Evolutionary conservation across 2,113 vertebrate species (phyloP).

Genomic region (Chionis minor): DNA sequence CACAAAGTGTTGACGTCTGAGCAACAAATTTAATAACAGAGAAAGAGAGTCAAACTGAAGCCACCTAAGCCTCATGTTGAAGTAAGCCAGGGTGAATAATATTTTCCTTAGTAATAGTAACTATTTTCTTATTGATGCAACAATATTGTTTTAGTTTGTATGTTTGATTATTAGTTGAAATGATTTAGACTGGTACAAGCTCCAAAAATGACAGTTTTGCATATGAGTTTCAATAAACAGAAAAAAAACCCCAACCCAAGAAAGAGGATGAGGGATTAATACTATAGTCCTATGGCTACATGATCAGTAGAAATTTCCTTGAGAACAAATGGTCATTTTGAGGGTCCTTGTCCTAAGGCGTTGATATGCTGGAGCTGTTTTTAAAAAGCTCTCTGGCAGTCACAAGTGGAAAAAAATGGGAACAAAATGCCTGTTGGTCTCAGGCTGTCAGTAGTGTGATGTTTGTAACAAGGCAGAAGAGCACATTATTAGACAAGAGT

Average conservation of each 20-base stretch:
- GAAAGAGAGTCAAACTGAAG: background rate
- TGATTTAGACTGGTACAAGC: background rate
- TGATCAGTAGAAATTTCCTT: background rate
- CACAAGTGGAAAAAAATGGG: background rate
- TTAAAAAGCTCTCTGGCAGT: background rate
- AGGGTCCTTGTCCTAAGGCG: background rate
- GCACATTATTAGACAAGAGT: constrained; percentile 2
- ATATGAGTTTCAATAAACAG: background rate
- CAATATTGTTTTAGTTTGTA: background rate
- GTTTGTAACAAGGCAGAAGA: constrained; percentile 35
- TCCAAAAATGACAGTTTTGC: background rate
- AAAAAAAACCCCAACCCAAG: background rate
- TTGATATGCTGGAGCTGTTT: background rate
- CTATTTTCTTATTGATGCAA: constrained; percentile 9
- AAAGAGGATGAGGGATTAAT: background rate
- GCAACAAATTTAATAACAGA: constrained; percentile 15
- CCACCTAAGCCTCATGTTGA: background rate
- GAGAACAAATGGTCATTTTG: background rate
- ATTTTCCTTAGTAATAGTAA: constrained; percentile 11
- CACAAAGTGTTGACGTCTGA: background rate
- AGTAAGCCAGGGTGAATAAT: constrained; percentile 28
- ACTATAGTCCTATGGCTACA: background rate
- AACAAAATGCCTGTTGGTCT: background rate
- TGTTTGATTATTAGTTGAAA: constrained; percentile 18
- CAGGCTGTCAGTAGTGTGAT: constrained; percentile 7